Base-by-base conservation (phyloP, 2,888 invertebrate species). In the Eupeodes latifasciatus region DNA sequence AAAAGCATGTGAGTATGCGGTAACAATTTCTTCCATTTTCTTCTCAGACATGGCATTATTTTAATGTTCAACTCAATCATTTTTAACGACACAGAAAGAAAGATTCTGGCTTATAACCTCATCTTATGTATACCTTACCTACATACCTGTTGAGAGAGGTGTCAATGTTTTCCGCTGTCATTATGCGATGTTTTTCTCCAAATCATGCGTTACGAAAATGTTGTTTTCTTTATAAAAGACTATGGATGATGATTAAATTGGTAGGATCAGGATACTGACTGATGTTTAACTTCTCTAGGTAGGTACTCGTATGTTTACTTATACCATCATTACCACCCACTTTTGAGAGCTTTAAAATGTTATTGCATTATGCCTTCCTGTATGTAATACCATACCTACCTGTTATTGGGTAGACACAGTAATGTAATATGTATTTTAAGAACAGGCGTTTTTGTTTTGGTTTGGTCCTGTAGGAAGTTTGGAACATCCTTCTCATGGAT, bases 121-220 rank as follows among this genome's bases (percentile, higher is more conserved):
- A 34, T 34, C 34, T 36, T 59, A 9, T 34, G 14, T 7, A 49
- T 7, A 49, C 1, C 11, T 4, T 47, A 47, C 14, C n/a, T 51
- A 59, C 19, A 19, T 19, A 19, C 59, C n/a, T 59, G 59, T 59
- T 59, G n/a, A 59, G 34, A 14, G n/a, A 59, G 34, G 34, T 59
- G 19, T 47, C 12, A 19, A 55, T 27, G 27, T 19, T 36, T 59
- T 9, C 34, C 12, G 6, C 10, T 44, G 6, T 2, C 40, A 40
- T 9, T 4, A 27, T 27, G 44, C 10, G 47, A 14, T 34, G 34
- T 36, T n/a, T n/a, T 59, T 9, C 59, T 59, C 14, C 34, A 14
- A 59, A 7, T 27, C 27, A 27, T 14, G 27, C 14, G 34, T 59
- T 36, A n/a, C 12, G n/a, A 59, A 59, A 59, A 59, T 36, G 9